Conservation (phyloP, 1,140 invertebrate species). For the Drosophila melanogaster region DNA sequence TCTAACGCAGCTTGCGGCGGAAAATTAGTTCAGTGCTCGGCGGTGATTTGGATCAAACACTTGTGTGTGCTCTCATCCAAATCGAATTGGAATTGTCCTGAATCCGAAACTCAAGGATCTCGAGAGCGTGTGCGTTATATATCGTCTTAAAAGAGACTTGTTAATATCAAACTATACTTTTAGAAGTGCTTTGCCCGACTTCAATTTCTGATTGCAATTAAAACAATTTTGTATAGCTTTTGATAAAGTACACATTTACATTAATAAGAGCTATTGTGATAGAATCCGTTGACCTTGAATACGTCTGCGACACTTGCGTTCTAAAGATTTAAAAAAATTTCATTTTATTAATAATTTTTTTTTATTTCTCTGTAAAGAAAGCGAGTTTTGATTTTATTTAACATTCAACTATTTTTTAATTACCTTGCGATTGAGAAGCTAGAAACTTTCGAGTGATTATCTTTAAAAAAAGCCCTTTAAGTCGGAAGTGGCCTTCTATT, state of each 20-base stretch:
- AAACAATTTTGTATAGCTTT: background rate
- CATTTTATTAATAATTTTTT: background rate
- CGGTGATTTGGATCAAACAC: slow-evolving; percentile 21
- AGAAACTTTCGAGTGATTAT: background rate
- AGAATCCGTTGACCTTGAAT: background rate
- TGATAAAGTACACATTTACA: background rate
- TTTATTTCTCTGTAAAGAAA: no score
- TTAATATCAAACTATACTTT: background rate
- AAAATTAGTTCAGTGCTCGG: slow-evolving; percentile 44
- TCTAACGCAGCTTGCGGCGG: slow-evolving; percentile 21
- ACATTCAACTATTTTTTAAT: no score
- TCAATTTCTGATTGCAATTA: background rate
- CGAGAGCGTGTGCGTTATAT: slow-evolving; percentile 14
- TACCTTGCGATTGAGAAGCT: no score
- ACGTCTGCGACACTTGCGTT: background rate
- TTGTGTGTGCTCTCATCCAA: slow-evolving; percentile 31
- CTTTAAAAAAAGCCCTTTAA: slow-evolving; percentile 3
- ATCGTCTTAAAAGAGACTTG: background rate
- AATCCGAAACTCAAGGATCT: slow-evolving; percentile 22
- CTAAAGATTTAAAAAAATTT: background rate
- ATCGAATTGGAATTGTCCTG: slow-evolving; percentile 26
- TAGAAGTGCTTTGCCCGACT: background rate
- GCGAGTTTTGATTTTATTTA: no score
- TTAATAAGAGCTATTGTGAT: background rate
- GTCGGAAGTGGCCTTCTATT: slow-evolving; percentile 23